A percentile compares a stretch with the other conserved stretches of the same genome.
These are phyloP conservation scores for Python bivittatus DNA, from an alignment of 2,113 vertebrate genomes.

Conservation along the genomic window DNA sequence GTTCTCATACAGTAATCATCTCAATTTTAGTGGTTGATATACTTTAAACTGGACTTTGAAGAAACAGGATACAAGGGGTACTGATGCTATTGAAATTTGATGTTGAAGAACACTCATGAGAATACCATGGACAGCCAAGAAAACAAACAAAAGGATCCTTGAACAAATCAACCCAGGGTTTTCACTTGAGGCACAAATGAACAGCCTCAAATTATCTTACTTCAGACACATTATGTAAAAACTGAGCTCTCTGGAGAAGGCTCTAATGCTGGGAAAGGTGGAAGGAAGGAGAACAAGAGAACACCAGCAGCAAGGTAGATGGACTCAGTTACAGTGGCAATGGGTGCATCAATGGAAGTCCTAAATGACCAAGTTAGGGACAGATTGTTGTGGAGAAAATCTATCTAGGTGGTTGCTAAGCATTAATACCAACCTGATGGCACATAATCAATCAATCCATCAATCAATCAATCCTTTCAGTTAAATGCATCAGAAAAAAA, in stretches of 20 bases:
- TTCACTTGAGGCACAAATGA: background rate
- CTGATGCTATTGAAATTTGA: background rate
- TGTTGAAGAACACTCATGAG: background rate
- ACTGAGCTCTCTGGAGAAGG: background rate
- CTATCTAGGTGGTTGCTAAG: background rate
- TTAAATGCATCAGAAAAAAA: constrained; percentile 23
- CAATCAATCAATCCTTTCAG: background rate
- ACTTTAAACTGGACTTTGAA: constrained; percentile 10
- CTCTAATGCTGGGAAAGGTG: background rate
- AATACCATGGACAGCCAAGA: background rate
- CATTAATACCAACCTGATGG: background rate
- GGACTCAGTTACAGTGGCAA: background rate
- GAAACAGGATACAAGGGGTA: background rate
- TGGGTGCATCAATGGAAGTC: background rate
- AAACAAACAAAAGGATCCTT: background rate
- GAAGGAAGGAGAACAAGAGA: background rate
- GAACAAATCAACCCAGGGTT: background rate
- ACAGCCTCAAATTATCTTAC: background rate
- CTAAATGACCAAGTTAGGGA: background rate
- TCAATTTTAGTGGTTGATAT: background rate
- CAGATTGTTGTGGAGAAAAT: background rate
- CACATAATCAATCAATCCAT: background rate
- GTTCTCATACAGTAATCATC: constrained; percentile 2
- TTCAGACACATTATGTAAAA: background rate
- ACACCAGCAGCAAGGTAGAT: background rate